Conservation (phyloP, 1,140 invertebrate species). For the Drosophila subpulchrella region DNA sequence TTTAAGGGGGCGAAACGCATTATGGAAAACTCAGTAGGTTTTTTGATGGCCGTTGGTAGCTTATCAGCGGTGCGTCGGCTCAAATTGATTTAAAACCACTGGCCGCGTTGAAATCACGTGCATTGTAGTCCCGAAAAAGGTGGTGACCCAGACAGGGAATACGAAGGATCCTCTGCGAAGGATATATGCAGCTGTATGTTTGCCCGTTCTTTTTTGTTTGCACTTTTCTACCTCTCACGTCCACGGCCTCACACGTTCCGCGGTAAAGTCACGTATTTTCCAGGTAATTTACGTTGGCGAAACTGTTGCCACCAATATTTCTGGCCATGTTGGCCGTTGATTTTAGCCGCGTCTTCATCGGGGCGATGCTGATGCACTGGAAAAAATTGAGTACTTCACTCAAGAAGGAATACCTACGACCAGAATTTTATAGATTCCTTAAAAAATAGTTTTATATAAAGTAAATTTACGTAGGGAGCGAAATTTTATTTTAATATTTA, state of each 20-base stretch:
- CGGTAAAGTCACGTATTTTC: constrained; percentile 81
- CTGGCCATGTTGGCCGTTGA: constrained; percentile 69
- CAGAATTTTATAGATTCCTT: too few species aligned
- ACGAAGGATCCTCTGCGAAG: neutral
- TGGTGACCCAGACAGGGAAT: neutral
- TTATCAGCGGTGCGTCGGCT: constrained; percentile 43
- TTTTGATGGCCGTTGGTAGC: constrained; percentile 8
- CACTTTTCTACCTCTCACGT: constrained; percentile 53
- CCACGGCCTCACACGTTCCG: constrained; percentile 58
- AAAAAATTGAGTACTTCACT: too few species aligned
- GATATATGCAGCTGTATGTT: constrained; percentile 50
- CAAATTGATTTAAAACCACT: constrained; percentile 67
- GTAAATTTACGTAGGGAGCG: too few species aligned
- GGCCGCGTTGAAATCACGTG: constrained; percentile 68
- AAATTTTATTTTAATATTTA: too few species aligned
- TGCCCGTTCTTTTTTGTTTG: constrained; percentile 50
- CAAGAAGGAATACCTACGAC: too few species aligned
- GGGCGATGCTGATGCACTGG: neutral
- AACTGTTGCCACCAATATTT: constrained; percentile 82
- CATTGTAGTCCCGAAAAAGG: constrained; percentile 14
- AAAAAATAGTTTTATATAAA: too few species aligned
- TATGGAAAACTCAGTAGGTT: constrained; percentile 37
- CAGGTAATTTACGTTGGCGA: constrained; percentile 81
- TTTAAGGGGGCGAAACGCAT: constrained; percentile 46
- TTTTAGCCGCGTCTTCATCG: constrained; percentile 61